Conservation (phyloP, 1,140 invertebrate species). For the Apis florea region DNA sequence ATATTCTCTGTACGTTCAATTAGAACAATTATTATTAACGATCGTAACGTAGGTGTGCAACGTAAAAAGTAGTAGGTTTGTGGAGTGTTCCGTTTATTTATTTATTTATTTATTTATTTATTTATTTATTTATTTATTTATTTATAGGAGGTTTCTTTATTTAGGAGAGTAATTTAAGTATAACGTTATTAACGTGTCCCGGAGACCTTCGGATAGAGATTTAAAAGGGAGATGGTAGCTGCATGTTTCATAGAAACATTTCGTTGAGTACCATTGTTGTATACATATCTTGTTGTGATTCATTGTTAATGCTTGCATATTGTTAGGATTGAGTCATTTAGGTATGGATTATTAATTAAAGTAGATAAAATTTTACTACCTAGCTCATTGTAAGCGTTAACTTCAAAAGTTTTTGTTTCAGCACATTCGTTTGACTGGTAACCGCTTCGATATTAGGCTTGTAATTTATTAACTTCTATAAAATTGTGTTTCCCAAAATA, state of each 20-base stretch:
- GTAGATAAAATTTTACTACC: constrained; percentile 78
- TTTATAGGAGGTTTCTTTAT: neutral
- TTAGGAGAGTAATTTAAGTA: neutral
- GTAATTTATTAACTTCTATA: constrained; percentile 47
- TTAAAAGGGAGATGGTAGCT: constrained; percentile 77
- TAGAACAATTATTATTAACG: neutral
- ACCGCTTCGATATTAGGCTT: constrained; percentile 68
- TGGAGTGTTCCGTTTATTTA: neutral
- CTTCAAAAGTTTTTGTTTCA: constrained; percentile 77
- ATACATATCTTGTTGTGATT: constrained; percentile 81
- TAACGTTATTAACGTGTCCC: constrained; percentile 36
- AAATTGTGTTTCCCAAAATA: constrained; percentile 42
- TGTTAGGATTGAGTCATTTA: constrained; percentile 82
- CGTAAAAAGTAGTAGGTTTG: neutral
- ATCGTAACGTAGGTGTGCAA: neutral
- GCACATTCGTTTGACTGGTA: constrained; percentile 76
- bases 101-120: neutral
- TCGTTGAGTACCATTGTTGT: constrained; percentile 79
- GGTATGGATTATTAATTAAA: constrained; percentile 81
- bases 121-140: neutral
- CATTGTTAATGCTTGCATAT: constrained; percentile 82
- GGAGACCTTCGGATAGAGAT: constrained; percentile 70
- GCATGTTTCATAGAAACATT: constrained; percentile 77
- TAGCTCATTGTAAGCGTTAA: constrained; percentile 75
- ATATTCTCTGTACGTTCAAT: neutral